A percentile compares a stretch with the other conserved stretches of the same genome.
phyloP scores from a whole-genome alignment of 2,888 invertebrate species.

The Heteropelma amictum region DNA sequence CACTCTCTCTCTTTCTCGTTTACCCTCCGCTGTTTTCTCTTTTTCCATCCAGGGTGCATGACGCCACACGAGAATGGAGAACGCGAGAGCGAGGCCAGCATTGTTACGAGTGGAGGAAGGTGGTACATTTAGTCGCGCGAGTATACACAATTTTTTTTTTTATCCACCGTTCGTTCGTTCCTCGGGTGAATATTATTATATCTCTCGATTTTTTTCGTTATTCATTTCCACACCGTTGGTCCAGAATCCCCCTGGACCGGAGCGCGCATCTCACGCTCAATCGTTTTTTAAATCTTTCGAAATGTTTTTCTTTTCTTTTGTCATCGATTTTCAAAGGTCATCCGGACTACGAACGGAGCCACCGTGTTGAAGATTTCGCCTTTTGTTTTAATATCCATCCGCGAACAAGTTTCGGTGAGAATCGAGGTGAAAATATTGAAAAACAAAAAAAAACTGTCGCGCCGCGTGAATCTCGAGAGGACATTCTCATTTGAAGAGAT shows the following conservation, averaged over 20 bases:
- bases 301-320: background rate
- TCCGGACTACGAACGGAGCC: too few species aligned
- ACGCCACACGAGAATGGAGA: background rate
- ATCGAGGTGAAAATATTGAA: too few species aligned
- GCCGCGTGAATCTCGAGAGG: too few species aligned
- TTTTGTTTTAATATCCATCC: too few species aligned
- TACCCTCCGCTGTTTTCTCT: background rate
- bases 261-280: background rate
- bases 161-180: slow-evolving; percentile 33
- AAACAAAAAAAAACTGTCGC: too few species aligned
- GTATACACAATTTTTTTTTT: slow-evolving; percentile 17
- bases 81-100: slow-evolving; percentile 30
- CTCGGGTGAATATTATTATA: background rate
- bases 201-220: slow-evolving; percentile 11
- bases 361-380: too few species aligned
- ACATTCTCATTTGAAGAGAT: too few species aligned
- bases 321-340: background rate
- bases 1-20: background rate
- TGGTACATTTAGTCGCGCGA: slow-evolving; percentile 48
- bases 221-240: slow-evolving; percentile 6
- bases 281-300: background rate
- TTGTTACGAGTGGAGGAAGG: slow-evolving; percentile 43
- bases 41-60: slow-evolving; percentile 21
- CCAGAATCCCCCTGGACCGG: background rate
- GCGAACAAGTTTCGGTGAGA: too few species aligned